Evolutionary conservation across 2,797 vertebrate species (phyloP).

Genomic region (Premnoplex brunnescens): DNA sequence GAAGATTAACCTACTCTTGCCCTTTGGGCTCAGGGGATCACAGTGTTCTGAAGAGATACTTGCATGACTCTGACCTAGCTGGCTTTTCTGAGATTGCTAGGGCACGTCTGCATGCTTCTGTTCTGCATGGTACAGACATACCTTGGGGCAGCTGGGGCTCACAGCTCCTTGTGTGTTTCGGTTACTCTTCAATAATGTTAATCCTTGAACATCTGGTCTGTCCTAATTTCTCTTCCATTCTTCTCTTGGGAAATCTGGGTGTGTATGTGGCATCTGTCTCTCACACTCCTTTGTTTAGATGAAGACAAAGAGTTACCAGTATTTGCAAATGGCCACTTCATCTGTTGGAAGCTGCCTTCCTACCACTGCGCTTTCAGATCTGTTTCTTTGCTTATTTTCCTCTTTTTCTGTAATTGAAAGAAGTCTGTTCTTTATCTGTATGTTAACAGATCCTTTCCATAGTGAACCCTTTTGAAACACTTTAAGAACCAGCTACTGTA

Average conservation of each 20-base stretch:
- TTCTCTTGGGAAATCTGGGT: slow-evolving; percentile 21
- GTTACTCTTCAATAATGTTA: neutral
- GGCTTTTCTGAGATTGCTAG: neutral
- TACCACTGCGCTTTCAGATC: neutral
- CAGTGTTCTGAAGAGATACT: neutral
- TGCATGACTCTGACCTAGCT: neutral
- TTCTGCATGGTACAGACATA: neutral
- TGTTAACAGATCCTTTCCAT: neutral
- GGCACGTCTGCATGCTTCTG: neutral
- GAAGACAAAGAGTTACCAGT: neutral
- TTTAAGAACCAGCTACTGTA: neutral
- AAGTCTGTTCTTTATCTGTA: neutral
- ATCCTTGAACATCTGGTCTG: slow-evolving; percentile 25
- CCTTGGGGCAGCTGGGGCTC: neutral
- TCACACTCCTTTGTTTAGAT: neutral
- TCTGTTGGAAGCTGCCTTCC: neutral
- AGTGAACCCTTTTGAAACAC: neutral
- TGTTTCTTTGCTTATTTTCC: neutral
- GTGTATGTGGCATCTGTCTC: neutral
- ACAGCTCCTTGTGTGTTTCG: neutral
- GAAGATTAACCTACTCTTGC: neutral
- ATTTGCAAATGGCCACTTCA: neutral
- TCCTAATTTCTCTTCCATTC: slow-evolving; percentile 12
- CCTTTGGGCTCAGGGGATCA: neutral
- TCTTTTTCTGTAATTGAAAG: neutral